Percentiles rank a stretch among this genome's conserved stretches.
Evolutionary conservation across 2,888 invertebrate species (phyloP).

Genomic region (Drosophila monieri): DNA sequence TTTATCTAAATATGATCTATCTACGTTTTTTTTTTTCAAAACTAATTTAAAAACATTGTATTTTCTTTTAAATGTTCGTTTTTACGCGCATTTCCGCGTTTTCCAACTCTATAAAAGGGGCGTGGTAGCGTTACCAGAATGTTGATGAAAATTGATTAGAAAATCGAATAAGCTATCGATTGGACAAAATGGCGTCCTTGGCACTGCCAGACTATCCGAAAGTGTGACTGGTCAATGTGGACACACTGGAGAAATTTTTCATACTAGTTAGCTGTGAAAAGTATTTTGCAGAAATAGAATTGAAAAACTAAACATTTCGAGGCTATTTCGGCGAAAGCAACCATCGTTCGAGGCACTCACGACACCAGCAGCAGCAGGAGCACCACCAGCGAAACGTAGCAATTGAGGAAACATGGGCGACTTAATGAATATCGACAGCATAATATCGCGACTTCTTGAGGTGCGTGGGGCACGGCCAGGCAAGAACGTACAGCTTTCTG

Average conservation of each 20-base stretch:
- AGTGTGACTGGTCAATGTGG: slow-evolving; percentile 24
- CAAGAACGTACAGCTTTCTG: slow-evolving; percentile 99
- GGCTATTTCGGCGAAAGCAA: slow-evolving; percentile 56
- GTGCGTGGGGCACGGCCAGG: slow-evolving; percentile 99
- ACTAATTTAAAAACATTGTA: background rate
- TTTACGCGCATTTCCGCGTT: background rate
- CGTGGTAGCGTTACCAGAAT: too few species aligned
- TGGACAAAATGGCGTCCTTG: slow-evolving; percentile 26
- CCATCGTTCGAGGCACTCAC: slow-evolving; percentile 58
- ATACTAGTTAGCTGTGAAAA: slow-evolving; percentile 77
- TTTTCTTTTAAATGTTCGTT: background rate
- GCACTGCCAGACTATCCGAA: background rate
- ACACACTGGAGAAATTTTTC: slow-evolving; percentile 77
- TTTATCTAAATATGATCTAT: too few species aligned
- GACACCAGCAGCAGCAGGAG: slow-evolving; percentile 49
- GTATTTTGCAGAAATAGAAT: slow-evolving; percentile 62
- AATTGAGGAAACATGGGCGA: slow-evolving; percentile 79
- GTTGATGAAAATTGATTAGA: background rate
- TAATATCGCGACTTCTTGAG: slow-evolving; percentile 82
- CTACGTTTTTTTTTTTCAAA: too few species aligned
- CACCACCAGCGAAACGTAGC: slow-evolving; percentile 42
- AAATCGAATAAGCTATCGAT: slow-evolving; percentile 15
- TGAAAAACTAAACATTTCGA: slow-evolving; percentile 61
- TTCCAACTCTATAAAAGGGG: background rate
- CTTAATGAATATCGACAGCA: slow-evolving; percentile 83